Conservation (phyloP, 2,888 invertebrate species). For the Notodonta ziczac region DNA sequence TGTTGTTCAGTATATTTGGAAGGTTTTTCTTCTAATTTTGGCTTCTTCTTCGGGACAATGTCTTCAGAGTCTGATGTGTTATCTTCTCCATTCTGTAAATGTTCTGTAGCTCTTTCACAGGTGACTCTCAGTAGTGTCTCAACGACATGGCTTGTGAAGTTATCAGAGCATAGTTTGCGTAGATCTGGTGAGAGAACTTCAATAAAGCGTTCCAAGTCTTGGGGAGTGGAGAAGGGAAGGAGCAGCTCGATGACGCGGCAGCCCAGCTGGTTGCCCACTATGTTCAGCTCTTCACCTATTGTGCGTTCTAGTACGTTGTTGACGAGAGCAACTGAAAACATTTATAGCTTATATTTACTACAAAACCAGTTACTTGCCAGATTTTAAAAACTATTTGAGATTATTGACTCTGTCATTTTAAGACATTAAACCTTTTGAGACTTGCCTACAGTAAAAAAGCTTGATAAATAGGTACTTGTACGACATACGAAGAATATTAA, state of each 20-base stretch:
- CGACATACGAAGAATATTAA: too few relatives aligned
- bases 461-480: too few relatives aligned
- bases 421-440: too few relatives aligned
- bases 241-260: conserved; percentile 91
- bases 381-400: too few relatives aligned
- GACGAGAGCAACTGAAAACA: conserved; percentile 84
- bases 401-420: too few relatives aligned
- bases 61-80: conserved; percentile 40
- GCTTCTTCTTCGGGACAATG: conserved; percentile 57
- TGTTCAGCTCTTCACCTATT: conserved; percentile 87
- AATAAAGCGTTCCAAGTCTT: conserved; percentile 86
- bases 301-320: conserved; percentile 91
- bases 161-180: conserved; percentile 89
- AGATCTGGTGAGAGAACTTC: conserved; percentile 86
- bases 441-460: too few relatives aligned
- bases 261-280: conserved; percentile 91
- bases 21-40: conserved; percentile 46
- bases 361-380: too few relatives aligned
- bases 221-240: conserved; percentile 87
- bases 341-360: neutral
- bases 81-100: conserved; percentile 49
- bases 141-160: conserved; percentile 91
- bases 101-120: conserved; percentile 78
- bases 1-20: conserved; percentile 74
- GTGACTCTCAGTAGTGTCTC: conserved; percentile 87